Base-by-base conservation (phyloP, 1,140 invertebrate species). In the Drosophila grimshawi region DNA sequence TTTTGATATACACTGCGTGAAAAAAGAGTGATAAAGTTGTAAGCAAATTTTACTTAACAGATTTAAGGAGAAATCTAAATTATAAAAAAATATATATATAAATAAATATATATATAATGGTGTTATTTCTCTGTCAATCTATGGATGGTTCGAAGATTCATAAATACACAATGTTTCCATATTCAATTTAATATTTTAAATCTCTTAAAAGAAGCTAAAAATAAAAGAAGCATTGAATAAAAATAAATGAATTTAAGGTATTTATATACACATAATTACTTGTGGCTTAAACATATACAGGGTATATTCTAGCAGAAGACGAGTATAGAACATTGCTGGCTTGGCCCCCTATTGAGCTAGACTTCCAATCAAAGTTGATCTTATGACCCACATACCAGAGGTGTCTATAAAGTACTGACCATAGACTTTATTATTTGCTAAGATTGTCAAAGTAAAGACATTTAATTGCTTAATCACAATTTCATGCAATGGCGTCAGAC, bases 321-420 rank as follows among this genome's bases (percentile, higher is more conserved):
- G 37, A 7, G 35, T 45, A 63, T 63, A n/a, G 53, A 32, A 5
- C n/a, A 19, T 19, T 19, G 19, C 19, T 19, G 5, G 35, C 29
- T 33, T 6, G 41, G 8, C 27, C 1, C 4, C 2, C 8, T 32
- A 30, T 35, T 8, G 10, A 27, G 33, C 45, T 27, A 59, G 39
- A 8, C 71, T 41, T 48, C 29, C 48, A 65, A 71, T 76, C 45
- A 60, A 60, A 53, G 45, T 43, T 41, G 46, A 76, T 64, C 46
- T 52, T 29, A 56, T 88, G 85, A 83, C 85, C 85, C 80, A 88
- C 73, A 80, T 80, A 70, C 57, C 76, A 35, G 30, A 62, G 46
- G 57, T 57, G 11, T 61, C 33, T 61, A 30, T 63, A 35, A 30
- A 69, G 63, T 43, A 48, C 53, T 75, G 41, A 61, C 53, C 27